Evolutionary conservation across 2,888 invertebrate species (phyloP), one percentile per base, ranked within the genome.

Genomic region (Chrysolina oricalcia): DNA sequence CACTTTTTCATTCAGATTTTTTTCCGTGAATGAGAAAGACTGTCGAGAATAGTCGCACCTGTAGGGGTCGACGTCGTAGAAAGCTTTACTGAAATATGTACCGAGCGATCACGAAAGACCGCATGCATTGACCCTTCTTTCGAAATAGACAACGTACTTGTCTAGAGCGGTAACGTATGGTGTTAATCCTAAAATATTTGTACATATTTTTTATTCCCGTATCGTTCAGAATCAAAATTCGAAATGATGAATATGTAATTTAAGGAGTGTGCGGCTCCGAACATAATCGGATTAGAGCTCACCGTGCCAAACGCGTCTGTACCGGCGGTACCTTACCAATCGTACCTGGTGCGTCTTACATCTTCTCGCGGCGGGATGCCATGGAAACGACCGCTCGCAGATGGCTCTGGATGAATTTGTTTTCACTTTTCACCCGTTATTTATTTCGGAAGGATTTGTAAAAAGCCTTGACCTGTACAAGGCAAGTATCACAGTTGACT

Each of bases 261-360:
- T 74, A 81, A 76, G 81, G 81, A 81, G 81, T 79, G 81, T 78
- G 81, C 79, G 73, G 78, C 76, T 77, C 74, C 74, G 76, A 27
- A 13, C 78, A 70, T 81, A 81, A 81, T 78, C 81, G 76, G 81
- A 81, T 81, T 81, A 81, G 75, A 68, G 67, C 40, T 62, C 68
- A 69, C 75, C 73, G 73, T 79, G 78, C 77, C 76, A 78, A 78
- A 80, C 74, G 80, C 72, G 73, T 70, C 78, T 76, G 43, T 43
- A 43, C 43, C 43, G 59, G 59, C 59, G 59, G 79, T 79, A 74
- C 75, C 77, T 81, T 79, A 81, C 80, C 79, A 79, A 79, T 79
- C 77, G 81, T 72, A 66, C 79, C 78, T 67, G 79, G 79, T 75
- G 79, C 69, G 75, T 72, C 72, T 72, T 64, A 75, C 72, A 72